These are phyloP conservation scores for Drosophila melanosoma DNA, from an alignment of 2,888 invertebrate species.

Conservation along the genomic window DNA sequence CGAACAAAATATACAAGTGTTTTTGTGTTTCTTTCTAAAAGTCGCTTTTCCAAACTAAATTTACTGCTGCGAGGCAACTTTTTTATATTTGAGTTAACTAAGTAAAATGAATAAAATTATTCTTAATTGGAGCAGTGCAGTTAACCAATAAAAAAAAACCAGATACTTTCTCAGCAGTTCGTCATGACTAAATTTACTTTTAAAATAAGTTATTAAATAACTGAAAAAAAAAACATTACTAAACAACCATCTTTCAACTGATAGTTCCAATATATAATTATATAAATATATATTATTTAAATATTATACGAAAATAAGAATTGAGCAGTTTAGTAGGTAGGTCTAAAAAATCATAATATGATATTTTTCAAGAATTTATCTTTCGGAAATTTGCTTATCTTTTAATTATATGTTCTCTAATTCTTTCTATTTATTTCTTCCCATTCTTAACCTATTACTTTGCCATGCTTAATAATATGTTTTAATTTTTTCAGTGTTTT, in stretches of 20 bases:
- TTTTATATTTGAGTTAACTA: not conserved
- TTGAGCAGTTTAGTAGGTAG: accelerated
- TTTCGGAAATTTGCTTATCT: no score
- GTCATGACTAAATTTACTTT: no score
- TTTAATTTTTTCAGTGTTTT: not conserved
- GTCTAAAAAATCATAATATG: not conserved
- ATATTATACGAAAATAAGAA: not conserved
- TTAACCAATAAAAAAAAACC: not conserved
- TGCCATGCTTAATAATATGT: not conserved
- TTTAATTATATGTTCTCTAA: not conserved
- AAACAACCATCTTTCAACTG: not conserved
- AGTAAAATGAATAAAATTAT: not conserved
- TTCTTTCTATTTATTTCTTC: not conserved
- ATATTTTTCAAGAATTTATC: not conserved
- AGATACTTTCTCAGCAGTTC: not conserved
- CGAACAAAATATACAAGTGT: constrained; percentile 18
- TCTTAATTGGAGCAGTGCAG: not conserved
- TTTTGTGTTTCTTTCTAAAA: constrained; percentile 9
- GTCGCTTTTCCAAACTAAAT: not conserved
- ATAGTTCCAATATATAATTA: not conserved
- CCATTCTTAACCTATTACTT: not conserved
- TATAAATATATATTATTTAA: not conserved
- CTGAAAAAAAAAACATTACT: no score
- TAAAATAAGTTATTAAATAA: not conserved
- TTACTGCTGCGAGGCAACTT: not conserved